Percentiles rank a stretch among this genome's conserved stretches.
These are phyloP conservation scores for Agrilus planipennis DNA, from an alignment of 1,140 invertebrate genomes.

Conservation along the genomic window DNA sequence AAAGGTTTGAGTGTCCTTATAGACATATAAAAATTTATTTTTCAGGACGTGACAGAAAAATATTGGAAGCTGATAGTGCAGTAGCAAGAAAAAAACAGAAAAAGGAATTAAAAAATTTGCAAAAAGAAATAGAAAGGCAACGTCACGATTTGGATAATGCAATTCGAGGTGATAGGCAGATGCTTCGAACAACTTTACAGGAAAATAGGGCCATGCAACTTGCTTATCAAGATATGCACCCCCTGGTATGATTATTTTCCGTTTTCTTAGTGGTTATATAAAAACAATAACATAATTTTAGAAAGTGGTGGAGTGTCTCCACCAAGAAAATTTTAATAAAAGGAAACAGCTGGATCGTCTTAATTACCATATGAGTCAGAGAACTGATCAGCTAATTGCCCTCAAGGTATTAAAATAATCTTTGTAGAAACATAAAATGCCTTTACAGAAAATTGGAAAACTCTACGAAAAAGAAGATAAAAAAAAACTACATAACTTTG, in stretches of 20 bases:
- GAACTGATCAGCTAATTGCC: conserved; percentile 40
- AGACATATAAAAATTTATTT: conserved; percentile 5
- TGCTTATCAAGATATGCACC: conserved; percentile 42
- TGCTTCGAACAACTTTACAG: conserved; percentile 39
- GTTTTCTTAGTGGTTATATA: conserved; percentile 2
- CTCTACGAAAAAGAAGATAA: no score
- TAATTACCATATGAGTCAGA: conserved; percentile 42
- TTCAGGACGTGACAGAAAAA: conserved; percentile 44
- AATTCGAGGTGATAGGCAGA: conserved; percentile 42
- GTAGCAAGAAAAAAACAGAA: conserved; percentile 41
- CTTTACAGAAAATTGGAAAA: no score
- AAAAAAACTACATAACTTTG: no score
- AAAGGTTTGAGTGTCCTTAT: neutral
- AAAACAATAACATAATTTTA: conserved; percentile 24
- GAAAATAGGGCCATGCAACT: conserved; percentile 42
- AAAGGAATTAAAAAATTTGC: conserved; percentile 39
- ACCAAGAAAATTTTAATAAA: conserved; percentile 45
- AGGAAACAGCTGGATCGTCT: conserved; percentile 45
- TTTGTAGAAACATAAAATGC: neutral
- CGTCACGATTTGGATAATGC: conserved; percentile 42
- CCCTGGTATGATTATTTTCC: conserved; percentile 10
- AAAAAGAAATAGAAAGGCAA: conserved; percentile 41
- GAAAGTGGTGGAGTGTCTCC: conserved; percentile 42
- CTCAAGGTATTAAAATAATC: conserved; percentile 36
- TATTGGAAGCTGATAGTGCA: conserved; percentile 38